A percentile compares a stretch with the other conserved stretches of the same genome.
These are phyloP conservation scores for Campylomormyrus numenius DNA, from an alignment of 2,113 vertebrate genomes.

Conservation along the genomic window DNA sequence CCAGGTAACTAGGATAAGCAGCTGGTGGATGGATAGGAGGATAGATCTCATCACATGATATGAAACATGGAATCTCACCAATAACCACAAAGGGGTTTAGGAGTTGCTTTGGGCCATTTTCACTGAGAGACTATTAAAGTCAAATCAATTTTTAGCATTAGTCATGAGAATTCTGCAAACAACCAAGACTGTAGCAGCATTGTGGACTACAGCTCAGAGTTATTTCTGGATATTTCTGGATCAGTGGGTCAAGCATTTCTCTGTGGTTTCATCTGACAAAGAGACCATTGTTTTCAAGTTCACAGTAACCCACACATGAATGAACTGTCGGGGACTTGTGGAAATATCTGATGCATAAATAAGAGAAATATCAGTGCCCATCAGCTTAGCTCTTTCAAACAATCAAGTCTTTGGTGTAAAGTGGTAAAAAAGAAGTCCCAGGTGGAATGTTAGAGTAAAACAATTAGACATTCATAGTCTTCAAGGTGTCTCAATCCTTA, in stretches of 20 bases:
- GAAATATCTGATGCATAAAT: conserved; percentile 4
- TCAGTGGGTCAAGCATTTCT: neutral
- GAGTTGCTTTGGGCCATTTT: neutral
- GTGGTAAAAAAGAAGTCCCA: neutral
- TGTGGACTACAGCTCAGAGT: neutral
- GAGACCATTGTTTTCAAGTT: neutral
- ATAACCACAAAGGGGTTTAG: neutral
- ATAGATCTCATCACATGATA: neutral
- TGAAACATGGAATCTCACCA: neutral
- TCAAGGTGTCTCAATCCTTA: neutral
- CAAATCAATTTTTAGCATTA: neutral
- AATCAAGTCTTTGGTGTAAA: neutral
- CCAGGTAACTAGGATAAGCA: neutral
- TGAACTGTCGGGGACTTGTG: neutral
- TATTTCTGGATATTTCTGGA: neutral
- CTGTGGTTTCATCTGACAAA: neutral
- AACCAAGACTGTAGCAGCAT: neutral
- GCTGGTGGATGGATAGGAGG: neutral
- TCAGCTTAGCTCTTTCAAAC: neutral
- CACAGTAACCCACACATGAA: neutral
- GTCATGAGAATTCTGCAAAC: neutral
- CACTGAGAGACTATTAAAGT: neutral
- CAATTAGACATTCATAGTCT: neutral
- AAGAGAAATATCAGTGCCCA: neutral
- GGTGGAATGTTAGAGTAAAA: neutral